Percentiles rank a stretch among this genome's conserved stretches.
Evolutionary conservation across 2,888 invertebrate genomes (phyloP).

Genomic region (Xestia rhomboidea): DNA sequence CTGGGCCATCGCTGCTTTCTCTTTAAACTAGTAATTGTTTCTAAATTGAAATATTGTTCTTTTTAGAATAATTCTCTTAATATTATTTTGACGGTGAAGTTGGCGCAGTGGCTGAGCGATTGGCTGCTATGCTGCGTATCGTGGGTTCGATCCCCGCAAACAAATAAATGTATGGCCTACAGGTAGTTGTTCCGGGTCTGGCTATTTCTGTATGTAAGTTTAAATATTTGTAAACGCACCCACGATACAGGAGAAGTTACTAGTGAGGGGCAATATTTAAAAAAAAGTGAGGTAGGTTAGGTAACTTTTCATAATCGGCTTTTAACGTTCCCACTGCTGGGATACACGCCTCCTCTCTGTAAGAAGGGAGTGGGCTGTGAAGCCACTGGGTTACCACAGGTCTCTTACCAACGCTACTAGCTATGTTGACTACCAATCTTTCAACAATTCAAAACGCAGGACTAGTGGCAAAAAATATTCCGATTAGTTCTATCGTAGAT

Average conservation of each 20-base stretch:
- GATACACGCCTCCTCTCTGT: neutral
- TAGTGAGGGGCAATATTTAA: neutral
- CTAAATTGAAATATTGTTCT: neutral
- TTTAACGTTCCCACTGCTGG: neutral
- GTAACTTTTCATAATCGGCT: neutral
- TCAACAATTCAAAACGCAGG: neutral
- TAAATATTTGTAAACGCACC: neutral
- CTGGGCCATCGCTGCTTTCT: too few relatives aligned
- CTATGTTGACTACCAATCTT: neutral
- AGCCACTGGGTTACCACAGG: neutral
- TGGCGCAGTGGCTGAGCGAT: neutral
- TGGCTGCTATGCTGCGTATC: neutral
- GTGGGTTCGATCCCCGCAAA: neutral
- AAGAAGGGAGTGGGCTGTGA: neutral
- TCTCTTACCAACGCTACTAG: neutral
- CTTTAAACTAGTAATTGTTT: neutral
- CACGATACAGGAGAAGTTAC: neutral
- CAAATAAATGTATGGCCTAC: neutral
- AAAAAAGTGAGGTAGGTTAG: neutral
- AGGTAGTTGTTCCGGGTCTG: neutral
- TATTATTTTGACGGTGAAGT: neutral
- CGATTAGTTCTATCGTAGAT: too few relatives aligned
- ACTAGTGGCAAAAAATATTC: too few relatives aligned
- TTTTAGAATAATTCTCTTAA: neutral
- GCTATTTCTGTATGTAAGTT: neutral